Percentiles rank a stretch among this genome's conserved stretches.
These are phyloP conservation scores for Phrynocephalus vlangalii DNA, from an alignment of 2,797 vertebrate genomes.

Conservation along the genomic window DNA sequence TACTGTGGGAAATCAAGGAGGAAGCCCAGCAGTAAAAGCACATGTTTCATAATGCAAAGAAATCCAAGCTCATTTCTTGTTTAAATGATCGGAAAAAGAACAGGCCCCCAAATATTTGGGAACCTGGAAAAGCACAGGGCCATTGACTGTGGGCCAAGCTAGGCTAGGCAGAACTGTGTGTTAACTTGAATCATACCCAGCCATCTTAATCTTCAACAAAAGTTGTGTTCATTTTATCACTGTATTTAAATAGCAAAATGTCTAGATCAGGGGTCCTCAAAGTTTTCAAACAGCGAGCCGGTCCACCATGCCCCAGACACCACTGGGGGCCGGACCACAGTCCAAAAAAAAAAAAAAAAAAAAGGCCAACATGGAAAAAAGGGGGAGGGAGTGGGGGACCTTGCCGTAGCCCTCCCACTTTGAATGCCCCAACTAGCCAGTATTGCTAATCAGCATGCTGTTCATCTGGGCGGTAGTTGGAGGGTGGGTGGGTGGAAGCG, in stretches of 20 bases:
- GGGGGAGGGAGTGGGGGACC: no score
- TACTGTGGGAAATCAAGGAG: background rate
- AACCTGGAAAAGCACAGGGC: background rate
- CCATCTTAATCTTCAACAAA: background rate
- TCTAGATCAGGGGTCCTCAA: no score
- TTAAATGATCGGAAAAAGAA: background rate
- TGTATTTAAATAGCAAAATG: background rate
- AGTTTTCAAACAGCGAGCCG: no score
- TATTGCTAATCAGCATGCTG: no score
- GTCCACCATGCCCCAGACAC: no score
- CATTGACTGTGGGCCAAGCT: background rate
- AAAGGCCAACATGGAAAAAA: no score
- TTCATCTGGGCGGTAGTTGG: no score
- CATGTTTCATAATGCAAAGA: background rate
- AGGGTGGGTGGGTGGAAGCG: no score
- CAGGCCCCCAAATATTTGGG: background rate
- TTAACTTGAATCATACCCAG: background rate
- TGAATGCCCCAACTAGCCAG: no score
- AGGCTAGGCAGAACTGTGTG: background rate
- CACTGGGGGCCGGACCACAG: no score
- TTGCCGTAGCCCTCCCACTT: no score
- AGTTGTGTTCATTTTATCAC: background rate
- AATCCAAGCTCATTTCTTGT: background rate
- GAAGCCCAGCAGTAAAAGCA: background rate
- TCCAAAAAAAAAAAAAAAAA: no score